Evolutionary conservation across 2,113 vertebrate species (phyloP).

Genomic region (Aptenodytes forsteri): DNA sequence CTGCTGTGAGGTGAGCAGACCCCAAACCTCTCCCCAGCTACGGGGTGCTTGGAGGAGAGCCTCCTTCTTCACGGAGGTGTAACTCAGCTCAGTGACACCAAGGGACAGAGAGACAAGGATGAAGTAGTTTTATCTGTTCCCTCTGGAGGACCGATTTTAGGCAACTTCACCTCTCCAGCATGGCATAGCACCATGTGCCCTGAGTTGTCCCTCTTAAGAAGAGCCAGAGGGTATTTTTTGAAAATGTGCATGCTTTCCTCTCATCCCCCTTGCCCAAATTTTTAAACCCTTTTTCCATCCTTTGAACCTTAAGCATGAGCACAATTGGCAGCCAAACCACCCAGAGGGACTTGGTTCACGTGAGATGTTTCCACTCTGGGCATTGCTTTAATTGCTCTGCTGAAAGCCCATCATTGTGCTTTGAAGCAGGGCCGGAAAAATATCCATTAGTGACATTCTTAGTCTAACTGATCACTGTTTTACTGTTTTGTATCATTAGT

Average conservation of each 20-base stretch:
- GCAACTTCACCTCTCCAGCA: background rate
- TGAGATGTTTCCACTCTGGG: background rate
- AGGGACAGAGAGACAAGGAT: background rate
- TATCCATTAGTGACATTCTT: background rate
- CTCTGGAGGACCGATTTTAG: background rate
- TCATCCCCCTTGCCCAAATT: background rate
- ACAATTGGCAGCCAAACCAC: background rate
- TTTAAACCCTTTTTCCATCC: background rate
- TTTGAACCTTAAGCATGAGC: background rate
- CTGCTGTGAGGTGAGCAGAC: background rate
- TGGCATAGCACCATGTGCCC: background rate
- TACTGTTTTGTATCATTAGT: background rate
- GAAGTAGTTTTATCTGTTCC: background rate
- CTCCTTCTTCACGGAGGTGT: background rate
- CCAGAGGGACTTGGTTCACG: background rate
- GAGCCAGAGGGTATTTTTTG: background rate
- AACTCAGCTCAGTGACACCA: background rate
- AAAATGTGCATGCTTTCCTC: background rate
- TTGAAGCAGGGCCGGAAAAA: background rate
- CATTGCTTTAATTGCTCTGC: background rate
- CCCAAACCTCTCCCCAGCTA: background rate
- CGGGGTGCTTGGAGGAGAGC: background rate
- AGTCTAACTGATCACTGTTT: background rate
- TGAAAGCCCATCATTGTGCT: background rate
- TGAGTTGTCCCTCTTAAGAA: background rate